These are phyloP conservation scores for Cephalopholis sonnerati DNA, from an alignment of 2,113 vertebrate genomes.

Conservation along the genomic window DNA sequence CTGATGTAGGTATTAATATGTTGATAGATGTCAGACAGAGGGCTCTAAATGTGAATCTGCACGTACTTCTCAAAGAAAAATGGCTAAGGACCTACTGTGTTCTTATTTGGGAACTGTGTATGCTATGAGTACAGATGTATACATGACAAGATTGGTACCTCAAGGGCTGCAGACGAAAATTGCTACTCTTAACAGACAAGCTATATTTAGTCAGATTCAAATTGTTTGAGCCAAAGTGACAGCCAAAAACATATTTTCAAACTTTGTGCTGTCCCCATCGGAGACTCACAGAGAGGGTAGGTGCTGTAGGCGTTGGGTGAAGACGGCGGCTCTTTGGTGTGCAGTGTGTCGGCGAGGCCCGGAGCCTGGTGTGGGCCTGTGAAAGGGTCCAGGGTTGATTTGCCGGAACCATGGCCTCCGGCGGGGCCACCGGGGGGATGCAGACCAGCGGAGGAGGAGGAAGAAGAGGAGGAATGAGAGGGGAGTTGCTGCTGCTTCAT, in stretches of 20 bases:
- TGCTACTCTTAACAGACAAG: neutral
- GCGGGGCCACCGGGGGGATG: conserved; percentile 86
- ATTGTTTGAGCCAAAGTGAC: neutral
- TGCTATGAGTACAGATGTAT: neutral
- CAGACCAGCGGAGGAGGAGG: conserved; percentile 92
- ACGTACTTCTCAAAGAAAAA: neutral
- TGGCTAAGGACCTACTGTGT: neutral
- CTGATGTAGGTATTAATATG: neutral
- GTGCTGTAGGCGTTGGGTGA: conserved; percentile 94
- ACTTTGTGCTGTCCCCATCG: neutral
- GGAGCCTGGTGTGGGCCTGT: conserved; percentile 90
- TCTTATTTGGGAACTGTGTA: neutral
- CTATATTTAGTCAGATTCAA: neutral
- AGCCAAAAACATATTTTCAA: neutral
- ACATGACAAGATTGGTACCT: neutral
- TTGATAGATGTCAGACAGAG: neutral
- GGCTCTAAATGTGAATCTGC: neutral
- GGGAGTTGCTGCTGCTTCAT: conserved; percentile 94
- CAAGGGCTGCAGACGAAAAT: neutral
- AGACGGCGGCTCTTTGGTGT: conserved; percentile 98
- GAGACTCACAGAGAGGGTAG: conserved; percentile 93
- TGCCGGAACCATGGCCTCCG: conserved; percentile 90
- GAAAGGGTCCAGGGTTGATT: conserved; percentile 95
- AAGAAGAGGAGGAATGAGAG: conserved; percentile 89
- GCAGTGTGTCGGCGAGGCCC: conserved; percentile 93